These are phyloP conservation scores for Austrofundulus limnaeus DNA, from an alignment of 2,113 vertebrate species.

Conservation along the genomic window DNA sequence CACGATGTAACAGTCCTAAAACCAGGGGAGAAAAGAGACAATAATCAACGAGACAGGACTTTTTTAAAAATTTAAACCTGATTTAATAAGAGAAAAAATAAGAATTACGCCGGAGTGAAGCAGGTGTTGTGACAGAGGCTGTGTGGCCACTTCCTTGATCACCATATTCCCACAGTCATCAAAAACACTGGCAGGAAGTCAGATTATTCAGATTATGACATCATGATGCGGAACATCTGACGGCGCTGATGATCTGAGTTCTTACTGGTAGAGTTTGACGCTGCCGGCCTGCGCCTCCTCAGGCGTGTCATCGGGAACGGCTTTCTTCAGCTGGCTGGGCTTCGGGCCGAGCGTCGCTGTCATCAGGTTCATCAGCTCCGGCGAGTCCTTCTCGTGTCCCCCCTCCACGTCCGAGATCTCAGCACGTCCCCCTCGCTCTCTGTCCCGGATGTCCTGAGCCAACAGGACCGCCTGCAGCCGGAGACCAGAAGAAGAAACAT, in stretches of 20 bases:
- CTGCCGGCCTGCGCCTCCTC: constrained; percentile 73
- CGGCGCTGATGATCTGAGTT: not conserved
- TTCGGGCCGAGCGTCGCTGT: constrained; percentile 81
- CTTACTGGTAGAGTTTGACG: constrained; percentile 86
- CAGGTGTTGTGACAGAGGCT: constrained; percentile 87
- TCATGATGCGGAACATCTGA: too few species aligned
- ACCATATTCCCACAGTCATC: constrained; percentile 83
- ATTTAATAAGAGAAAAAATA: not conserved
- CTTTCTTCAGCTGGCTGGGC: constrained; percentile 67
- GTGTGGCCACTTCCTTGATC: constrained; percentile 86
- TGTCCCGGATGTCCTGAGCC: constrained; percentile 88
- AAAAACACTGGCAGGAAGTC: constrained; percentile 86
- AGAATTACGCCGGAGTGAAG: constrained; percentile 83
- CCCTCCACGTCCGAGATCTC: constrained; percentile 87
- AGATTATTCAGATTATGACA: too few species aligned
- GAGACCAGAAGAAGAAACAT: not conserved
- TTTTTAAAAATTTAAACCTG: not conserved
- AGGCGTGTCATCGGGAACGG: constrained; percentile 70
- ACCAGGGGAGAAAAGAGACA: constrained; percentile 1
- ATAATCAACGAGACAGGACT: not conserved
- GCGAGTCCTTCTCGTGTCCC: constrained; percentile 72
- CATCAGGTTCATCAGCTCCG: constrained; percentile 87
- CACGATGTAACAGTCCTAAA: constrained; percentile 88
- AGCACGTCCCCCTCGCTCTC: constrained; percentile 84
- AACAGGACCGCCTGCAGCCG: constrained; percentile 80